These are phyloP conservation scores for Embiotoca jacksoni DNA, from an alignment of 2,113 vertebrate genomes.

Conservation along the genomic window DNA sequence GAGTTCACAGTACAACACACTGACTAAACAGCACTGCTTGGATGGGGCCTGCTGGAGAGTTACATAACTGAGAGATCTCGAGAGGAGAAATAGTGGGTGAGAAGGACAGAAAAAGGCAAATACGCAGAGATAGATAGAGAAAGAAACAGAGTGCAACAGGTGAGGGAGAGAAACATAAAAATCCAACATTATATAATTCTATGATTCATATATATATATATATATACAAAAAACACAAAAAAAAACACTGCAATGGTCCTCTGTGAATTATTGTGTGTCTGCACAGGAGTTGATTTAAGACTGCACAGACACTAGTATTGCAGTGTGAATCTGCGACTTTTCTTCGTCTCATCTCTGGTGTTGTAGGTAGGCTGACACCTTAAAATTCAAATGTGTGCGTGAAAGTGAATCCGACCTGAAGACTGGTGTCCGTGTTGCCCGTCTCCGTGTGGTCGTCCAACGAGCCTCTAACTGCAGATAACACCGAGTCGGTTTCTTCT, in stretches of 20 bases:
- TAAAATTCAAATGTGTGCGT: not conserved
- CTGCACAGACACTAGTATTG: no score
- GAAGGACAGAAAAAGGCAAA: conserved; percentile 46
- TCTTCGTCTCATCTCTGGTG: not conserved
- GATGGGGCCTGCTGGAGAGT: conserved; percentile 65
- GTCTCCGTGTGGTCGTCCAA: conserved; percentile 50
- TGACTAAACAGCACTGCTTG: conserved; percentile 62
- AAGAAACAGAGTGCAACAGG: conserved; percentile 44
- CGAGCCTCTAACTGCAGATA: conserved; percentile 62
- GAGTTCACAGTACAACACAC: conserved; percentile 68
- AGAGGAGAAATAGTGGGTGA: conserved; percentile 61
- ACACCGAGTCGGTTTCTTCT: conserved; percentile 72
- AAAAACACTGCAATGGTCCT: no score
- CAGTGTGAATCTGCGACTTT: not conserved
- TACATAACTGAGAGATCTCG: conserved; percentile 75
- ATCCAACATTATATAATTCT: conserved; percentile 30
- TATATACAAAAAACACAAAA: not conserved
- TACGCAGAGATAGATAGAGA: conserved; percentile 32
- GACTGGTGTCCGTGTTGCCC: conserved; percentile 55
- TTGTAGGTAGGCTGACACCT: not conserved
- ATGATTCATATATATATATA: conserved; percentile 18
- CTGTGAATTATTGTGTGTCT: no score
- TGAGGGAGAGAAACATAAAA: conserved; percentile 25
- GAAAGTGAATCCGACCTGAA: conserved; percentile 79
- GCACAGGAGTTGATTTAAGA: no score